Evolutionary conservation across 1,140 invertebrate genomes (phyloP).

Genomic region (Samia ricini): DNA sequence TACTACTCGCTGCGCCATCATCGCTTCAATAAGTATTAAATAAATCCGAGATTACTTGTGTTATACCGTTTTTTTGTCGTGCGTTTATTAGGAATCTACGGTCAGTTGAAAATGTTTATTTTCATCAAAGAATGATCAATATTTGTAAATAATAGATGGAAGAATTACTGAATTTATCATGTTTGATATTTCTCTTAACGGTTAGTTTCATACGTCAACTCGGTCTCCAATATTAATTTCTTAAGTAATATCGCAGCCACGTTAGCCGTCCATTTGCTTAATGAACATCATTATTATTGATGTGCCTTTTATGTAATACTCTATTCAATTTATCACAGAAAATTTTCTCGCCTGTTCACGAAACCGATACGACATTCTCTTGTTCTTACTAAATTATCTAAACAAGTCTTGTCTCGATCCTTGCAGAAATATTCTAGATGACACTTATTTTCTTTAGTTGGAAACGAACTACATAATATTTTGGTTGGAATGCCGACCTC

Average conservation of each 20-base stretch:
- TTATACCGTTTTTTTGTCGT: too few relatives aligned
- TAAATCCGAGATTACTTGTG: too few relatives aligned
- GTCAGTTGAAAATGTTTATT: too few relatives aligned
- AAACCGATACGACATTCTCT: constrained; percentile 7
- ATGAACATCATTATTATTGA: constrained; percentile 39
- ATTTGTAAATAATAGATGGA: too few relatives aligned
- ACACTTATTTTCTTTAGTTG: too few relatives aligned
- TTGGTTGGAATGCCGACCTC: too few relatives aligned
- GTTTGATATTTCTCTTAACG: neutral
- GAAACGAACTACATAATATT: too few relatives aligned
- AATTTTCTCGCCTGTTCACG: constrained; percentile 23
- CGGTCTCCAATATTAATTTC: constrained; percentile 49
- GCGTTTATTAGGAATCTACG: too few relatives aligned
- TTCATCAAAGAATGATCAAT: too few relatives aligned
- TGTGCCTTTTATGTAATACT: constrained; percentile 29
- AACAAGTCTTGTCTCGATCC: constrained; percentile 6
- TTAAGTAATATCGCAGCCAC: constrained; percentile 35
- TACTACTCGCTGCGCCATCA: too few relatives aligned
- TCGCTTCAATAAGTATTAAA: too few relatives aligned
- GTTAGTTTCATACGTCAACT: neutral
- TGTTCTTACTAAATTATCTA: constrained; percentile 17
- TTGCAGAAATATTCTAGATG: neutral
- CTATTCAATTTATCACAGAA: constrained; percentile 24
- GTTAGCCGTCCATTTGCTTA: constrained; percentile 41
- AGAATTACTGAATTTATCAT: neutral